Conservation (phyloP, 2,113 vertebrate genomes). For the Gavia stellata region DNA sequence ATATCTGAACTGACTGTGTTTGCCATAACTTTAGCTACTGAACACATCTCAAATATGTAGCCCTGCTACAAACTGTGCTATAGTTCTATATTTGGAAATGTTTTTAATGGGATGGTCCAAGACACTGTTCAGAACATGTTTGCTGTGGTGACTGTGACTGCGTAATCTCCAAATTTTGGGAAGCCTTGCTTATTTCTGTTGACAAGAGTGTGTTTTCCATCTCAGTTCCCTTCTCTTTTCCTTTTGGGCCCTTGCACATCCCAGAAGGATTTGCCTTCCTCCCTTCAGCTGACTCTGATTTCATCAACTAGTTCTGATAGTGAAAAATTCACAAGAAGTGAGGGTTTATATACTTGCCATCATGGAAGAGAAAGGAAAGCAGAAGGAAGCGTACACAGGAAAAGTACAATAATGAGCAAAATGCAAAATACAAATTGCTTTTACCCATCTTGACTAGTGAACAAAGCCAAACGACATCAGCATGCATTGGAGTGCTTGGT, state of each 20-base stretch:
- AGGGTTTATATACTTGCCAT: not conserved
- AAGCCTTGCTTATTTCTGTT: not conserved
- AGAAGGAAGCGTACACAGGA: not conserved
- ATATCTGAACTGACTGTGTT: not conserved
- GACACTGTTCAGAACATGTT: not conserved
- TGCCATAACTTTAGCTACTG: not conserved
- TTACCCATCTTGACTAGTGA: conserved; percentile 14
- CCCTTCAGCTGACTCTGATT: not conserved
- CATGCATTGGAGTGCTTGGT: not conserved
- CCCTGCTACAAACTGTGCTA: not conserved
- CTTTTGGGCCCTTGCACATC: not conserved
- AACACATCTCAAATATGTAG: not conserved
- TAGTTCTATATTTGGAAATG: not conserved
- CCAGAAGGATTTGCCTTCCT: not conserved
- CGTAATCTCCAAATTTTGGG: not conserved
- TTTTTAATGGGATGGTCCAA: not conserved
- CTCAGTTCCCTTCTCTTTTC: not conserved
- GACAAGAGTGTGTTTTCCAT: not conserved
- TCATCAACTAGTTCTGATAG: not conserved
- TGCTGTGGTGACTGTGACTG: not conserved
- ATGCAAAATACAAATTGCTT: conserved; percentile 28
- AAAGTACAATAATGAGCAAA: conserved; percentile 20
- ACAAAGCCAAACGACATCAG: not conserved
- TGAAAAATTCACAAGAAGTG: not conserved
- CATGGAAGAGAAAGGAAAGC: not conserved